phyloP scores from a whole-genome alignment of 2,797 vertebrate genomes.

The Hyperoplus lanceolatus region DNA sequence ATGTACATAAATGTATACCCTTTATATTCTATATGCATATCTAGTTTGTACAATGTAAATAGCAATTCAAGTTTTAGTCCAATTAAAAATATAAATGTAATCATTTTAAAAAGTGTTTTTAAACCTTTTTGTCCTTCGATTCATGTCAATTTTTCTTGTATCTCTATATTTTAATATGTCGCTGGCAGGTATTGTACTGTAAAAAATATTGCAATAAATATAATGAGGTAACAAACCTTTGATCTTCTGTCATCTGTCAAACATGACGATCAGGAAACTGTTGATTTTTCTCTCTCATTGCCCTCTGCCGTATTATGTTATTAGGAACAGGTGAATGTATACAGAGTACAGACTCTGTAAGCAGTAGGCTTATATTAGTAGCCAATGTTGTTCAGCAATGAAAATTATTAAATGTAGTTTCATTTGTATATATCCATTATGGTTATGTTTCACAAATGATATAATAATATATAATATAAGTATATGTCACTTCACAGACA shows the following conservation, averaged over 20 bases:
- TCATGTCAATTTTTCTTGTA: constrained; percentile 86
- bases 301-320: neutral
- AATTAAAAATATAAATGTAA: constrained; percentile 84
- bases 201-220: constrained; percentile 88
- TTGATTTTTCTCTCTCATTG: neutral
- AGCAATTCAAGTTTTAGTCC: constrained; percentile 83
- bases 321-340: neutral
- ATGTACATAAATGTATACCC: constrained; percentile 88
- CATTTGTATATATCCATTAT: neutral
- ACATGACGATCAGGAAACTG: neutral
- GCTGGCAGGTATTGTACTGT: constrained; percentile 86
- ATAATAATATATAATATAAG: neutral
- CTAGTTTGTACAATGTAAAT: constrained; percentile 91
- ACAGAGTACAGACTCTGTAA: neutral
- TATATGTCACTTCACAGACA: neutral
- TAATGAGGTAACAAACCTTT: constrained; percentile 72
- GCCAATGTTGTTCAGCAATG: neutral
- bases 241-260: constrained; percentile 20
- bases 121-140: constrained; percentile 81
- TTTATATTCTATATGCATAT: constrained; percentile 88
- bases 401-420: neutral
- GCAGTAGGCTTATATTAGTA: no score
- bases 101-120: constrained; percentile 88
- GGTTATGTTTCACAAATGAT: neutral
- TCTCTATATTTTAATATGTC: constrained; percentile 87